These are phyloP conservation scores for Smittia aterrima DNA, from an alignment of 2,888 invertebrate species.

Conservation along the genomic window DNA sequence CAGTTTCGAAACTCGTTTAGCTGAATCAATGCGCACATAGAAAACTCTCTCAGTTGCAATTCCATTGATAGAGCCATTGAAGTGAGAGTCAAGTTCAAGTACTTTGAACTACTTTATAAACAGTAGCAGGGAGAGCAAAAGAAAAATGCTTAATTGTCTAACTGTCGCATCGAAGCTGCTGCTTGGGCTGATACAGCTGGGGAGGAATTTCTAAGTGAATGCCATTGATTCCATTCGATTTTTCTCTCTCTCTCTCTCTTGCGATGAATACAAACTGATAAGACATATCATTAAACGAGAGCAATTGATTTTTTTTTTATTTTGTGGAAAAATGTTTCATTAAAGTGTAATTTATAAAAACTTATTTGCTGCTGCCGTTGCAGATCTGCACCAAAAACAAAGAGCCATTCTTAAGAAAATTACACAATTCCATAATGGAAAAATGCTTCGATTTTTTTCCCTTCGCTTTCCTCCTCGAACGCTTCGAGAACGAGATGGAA, in stretches of 20 bases:
- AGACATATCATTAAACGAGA: constrained; percentile 28
- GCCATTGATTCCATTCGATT: not conserved
- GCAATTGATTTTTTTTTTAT: constrained; percentile 27
- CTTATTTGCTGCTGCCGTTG: not conserved
- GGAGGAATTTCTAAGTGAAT: constrained; percentile 1
- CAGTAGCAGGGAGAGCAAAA: not conserved
- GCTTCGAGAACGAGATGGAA: not conserved
- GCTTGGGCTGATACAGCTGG: not conserved
- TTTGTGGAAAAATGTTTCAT: not conserved
- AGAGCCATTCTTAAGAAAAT: constrained; percentile 32
- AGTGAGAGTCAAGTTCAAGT: constrained; percentile 21
- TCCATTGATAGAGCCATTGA: not conserved
- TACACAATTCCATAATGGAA: constrained; percentile 32
- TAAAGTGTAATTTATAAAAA: constrained; percentile 18
- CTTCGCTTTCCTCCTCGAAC: no score
- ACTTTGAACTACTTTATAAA: not conserved
- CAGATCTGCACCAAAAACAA: constrained; percentile 18
- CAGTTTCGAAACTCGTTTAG: not conserved
- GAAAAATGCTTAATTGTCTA: constrained; percentile 33
- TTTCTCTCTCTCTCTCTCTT: not conserved
- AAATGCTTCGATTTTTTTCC: constrained; percentile 19
- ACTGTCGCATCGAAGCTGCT: constrained; percentile 15
- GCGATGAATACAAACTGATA: constrained; percentile 20
- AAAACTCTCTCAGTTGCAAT: not conserved
- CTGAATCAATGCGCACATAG: not conserved